phyloP scores from a whole-genome alignment of 2,113 vertebrate genomes.

The Mesocricetus auratus region DNA sequence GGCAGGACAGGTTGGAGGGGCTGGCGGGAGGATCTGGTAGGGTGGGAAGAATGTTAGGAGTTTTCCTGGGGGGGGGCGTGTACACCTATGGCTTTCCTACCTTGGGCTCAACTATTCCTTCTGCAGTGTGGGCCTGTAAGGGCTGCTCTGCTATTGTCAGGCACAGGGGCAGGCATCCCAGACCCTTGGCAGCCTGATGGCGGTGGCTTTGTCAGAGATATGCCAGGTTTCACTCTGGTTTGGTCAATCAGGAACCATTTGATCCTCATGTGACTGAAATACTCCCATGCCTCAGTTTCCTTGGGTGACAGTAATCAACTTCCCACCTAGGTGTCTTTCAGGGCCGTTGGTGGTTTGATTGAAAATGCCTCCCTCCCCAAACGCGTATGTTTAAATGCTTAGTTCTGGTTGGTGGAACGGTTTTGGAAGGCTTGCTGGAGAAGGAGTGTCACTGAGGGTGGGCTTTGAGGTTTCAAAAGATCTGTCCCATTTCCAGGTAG shows the following conservation, averaged over 20 bases:
- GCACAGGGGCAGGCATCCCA: background rate
- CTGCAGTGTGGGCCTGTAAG: background rate
- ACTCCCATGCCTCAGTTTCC: conserved; percentile 5
- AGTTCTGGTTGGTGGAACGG: background rate
- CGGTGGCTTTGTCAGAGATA: background rate
- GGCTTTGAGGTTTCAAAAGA: background rate
- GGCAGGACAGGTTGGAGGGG: conserved; percentile 91
- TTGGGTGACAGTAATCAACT: background rate
- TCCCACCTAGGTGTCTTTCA: background rate
- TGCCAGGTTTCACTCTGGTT: background rate
- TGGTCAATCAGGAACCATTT: background rate
- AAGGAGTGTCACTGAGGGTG: background rate
- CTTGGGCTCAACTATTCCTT: background rate
- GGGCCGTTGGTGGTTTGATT: background rate
- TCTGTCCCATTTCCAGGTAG: background rate
- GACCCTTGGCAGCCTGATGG: background rate
- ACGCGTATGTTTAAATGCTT: background rate
- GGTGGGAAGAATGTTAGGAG: background rate
- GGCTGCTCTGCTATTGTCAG: background rate
- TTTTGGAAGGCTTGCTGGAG: background rate
- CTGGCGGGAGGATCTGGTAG: conserved; percentile 88
- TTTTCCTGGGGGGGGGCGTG: background rate
- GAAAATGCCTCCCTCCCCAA: background rate
- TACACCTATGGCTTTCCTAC: background rate
- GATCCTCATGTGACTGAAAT: background rate